phyloP scores from a whole-genome alignment of 2,113 vertebrate species.

The crab-eating macaque (Macaca fascicularis) region T2T-MFA8v1.1 NC_088388.1:82038501-82039000 shows the following conservation, averaged over 20 bases:
- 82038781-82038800: constrained; percentile 36
- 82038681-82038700: not conserved
- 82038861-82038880: constrained; percentile 31
- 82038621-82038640: not conserved
- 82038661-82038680: not conserved
- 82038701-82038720: not conserved
- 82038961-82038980: constrained; percentile 10
- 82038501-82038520: not conserved
- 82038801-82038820: constrained; percentile 45
- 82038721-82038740: constrained; percentile 34
- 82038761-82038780: constrained; percentile 21
- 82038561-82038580: not conserved
- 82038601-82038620: not conserved
- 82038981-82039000: not conserved
- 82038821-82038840: constrained; percentile 30
- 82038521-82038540: not conserved
- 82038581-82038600: not conserved
- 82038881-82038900: not conserved
- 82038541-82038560: not conserved
- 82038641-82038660: not conserved
- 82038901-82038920: constrained; percentile 40
- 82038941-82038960: not conserved
- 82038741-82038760: constrained; percentile 27
- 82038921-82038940: constrained; percentile 24
- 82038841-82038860: not conserved